Evolutionary conservation across 1,140 invertebrate genomes (phyloP).

Genomic region (Brachionus angularis): DNA sequence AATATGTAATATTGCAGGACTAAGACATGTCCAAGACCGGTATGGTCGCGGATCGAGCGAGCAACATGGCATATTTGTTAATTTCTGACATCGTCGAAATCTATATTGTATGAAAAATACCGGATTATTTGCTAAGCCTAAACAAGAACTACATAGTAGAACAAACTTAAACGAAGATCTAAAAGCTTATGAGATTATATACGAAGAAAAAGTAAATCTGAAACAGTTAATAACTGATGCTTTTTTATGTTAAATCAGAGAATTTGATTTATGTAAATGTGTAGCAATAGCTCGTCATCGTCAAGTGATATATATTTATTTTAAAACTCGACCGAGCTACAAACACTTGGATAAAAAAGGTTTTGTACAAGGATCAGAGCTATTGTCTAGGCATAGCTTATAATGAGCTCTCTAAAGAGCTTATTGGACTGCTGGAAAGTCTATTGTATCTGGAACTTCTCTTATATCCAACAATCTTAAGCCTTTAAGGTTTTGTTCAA

Average conservation of each 20-base stretch:
- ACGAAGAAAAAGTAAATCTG: not conserved
- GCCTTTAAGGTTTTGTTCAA: slow-evolving; percentile 21
- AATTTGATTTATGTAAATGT: slow-evolving; percentile 39
- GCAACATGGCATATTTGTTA: slow-evolving; percentile 18
- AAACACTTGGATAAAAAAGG: slow-evolving; percentile 14
- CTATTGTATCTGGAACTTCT: slow-evolving; percentile 10
- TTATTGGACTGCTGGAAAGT: slow-evolving; percentile 37
- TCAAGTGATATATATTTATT: slow-evolving; percentile 39
- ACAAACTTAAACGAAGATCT: too few relatives aligned
- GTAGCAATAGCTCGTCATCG: slow-evolving; percentile 32
- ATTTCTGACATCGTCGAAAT: slow-evolving; percentile 7
- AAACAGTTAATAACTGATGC: slow-evolving; percentile 28
- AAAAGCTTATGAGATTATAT: slow-evolving; percentile 24
- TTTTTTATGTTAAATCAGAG: slow-evolving; percentile 25
- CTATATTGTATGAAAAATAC: slow-evolving; percentile 15
- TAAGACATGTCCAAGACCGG: too few relatives aligned
- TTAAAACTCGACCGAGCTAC: not conserved
- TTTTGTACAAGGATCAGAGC: slow-evolving; percentile 23
- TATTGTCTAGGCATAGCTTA: slow-evolving; percentile 41
- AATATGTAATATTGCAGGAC: too few relatives aligned
- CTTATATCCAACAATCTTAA: not conserved
- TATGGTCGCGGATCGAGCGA: too few relatives aligned
- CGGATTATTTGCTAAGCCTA: too few relatives aligned
- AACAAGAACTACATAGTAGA: too few relatives aligned
- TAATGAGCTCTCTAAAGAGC: slow-evolving; percentile 26